Evolutionary conservation across 2,113 vertebrate species (phyloP), one percentile per base, ranked within the genome.

Genomic region (Probosciger aterrimus): DNA sequence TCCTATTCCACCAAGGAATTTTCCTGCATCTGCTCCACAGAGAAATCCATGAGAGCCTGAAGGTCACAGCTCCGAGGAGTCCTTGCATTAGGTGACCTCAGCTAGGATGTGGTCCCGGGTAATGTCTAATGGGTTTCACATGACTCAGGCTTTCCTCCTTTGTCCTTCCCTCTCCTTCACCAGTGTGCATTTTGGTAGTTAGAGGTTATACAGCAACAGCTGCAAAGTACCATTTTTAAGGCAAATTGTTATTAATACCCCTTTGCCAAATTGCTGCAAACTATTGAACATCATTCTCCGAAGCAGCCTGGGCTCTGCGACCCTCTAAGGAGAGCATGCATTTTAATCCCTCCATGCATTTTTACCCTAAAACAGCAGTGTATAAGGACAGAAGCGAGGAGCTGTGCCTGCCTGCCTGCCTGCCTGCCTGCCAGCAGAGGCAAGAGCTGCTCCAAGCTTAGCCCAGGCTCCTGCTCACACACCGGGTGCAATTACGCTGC

Each of bases 61-160:
- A 97, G 93, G 88, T 90, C 86, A 31, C 55, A 78, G 82, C 90
- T 88, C 76, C 1, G 52, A 67, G 73, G 47, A 88, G 69, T 82
- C 92, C 90, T 90, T 49, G 90, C 3, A 0, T 10, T 46, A 17
- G 33, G 90, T 86, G 92, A 95, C 82, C 92, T 90, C 68, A 78
- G 79, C 90, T 18, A 62, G 80, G 90, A 78, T 86, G 92, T 95
- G 95, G 94, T 77, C 82, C 94, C 7, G 10, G 82, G 60, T 78
- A 62, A 68, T 18, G 76, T 15, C 76, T 94, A 47, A 84, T 68
- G 88, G 92, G 35, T 94, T 97, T 96, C 27, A 4, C 43, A 92
- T 96, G 96, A 94, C 93, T 96, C 96, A 90, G 94, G 82, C 50
- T 97, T 96, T 96, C 50, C 82, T 85, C 60, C 68, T 86, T 77